Base-by-base conservation (phyloP, 2,113 vertebrate species). In the Megaceryle torquata region DNA sequence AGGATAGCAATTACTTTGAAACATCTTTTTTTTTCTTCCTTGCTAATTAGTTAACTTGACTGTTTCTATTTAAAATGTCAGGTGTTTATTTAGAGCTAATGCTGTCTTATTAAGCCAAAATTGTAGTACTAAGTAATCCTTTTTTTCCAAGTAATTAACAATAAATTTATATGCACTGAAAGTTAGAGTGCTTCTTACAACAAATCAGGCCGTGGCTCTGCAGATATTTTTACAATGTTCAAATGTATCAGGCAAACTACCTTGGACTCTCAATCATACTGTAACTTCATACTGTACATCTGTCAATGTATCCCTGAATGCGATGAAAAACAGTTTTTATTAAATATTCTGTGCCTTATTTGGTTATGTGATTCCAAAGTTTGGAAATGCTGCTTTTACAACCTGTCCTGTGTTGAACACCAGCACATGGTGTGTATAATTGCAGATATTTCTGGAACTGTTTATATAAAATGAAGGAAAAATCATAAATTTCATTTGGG, bases 401-500 rank as follows among this genome's bases (percentile, higher is more conserved):
- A 3, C 65, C 46, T 63, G 57, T 48, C 67, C 77, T 13, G 2
- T 65, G 48, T 82, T 82, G 50, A 95, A 37, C 26, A 13, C 21
- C 29, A 59, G 72, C 69, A 93, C n/a, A 3, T 84, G 65, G 13
- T 83, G 11, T 79, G 53, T 53, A 44, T 79, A 82, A 77, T 31
- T 68, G 57, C 61, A 89, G 77, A 67, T 92, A 93, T 86, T 94
- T 92, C 65, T 87, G 59, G 77, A 96, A 51, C 54, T 70, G 46
- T 57, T 95, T 87, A n/a, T 68, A 50, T 53, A 80, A 84, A 85
- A 76, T 26, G n/a, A 87, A 85, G n/a, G 51, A 37, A 84, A 94
- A 93, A 71, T 70, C 24, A 77, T 60, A 82, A 68, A 89, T 93
- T 75, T 91, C 28, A 53, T 41, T 6, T 82, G 28, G 54, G 41